Evolutionary conservation across 23 tunicate genomes (phyloP).

Genomic region (Styela plicata): DNA sequence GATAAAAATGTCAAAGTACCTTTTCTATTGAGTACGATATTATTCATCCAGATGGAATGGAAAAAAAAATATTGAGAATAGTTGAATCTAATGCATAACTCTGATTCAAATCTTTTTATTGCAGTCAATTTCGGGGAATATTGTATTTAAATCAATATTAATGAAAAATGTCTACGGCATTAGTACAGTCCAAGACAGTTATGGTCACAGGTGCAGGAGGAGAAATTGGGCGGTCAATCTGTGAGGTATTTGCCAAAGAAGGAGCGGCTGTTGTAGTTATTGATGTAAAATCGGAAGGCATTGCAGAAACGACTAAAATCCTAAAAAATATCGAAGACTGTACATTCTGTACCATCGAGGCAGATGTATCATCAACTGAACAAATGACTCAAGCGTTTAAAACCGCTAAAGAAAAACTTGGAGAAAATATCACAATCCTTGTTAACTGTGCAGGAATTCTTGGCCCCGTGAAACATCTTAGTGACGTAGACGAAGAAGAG

Average conservation of each 20-base stretch:
- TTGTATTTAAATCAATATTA: no score
- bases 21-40: no score
- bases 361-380: neutral
- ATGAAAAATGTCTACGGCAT: no score
- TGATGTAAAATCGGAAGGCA: neutral
- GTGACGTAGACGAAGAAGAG: conserved; percentile 12
- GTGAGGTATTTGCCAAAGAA: neutral
- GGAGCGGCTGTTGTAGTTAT: neutral
- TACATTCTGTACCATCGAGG: neutral
- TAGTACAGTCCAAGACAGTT: no score
- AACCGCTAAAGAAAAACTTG: conserved; percentile 1
- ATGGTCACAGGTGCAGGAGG: no score
- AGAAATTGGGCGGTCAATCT: neutral
- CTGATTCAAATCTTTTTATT: no score
- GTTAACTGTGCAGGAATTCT: conserved; percentile 60
- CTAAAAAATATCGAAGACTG: neutral
- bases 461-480: no score
- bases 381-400: neutral
- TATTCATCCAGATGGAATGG: no score
- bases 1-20: no score
- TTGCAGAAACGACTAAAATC: neutral
- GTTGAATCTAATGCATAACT: no score
- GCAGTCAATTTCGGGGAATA: no score
- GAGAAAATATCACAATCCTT: conserved; percentile 7
- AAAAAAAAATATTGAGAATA: no score